These are phyloP conservation scores for Plumapathes pennacea DNA, from an alignment of 92 coral and sea anemone species.

Conservation along the genomic window DNA sequence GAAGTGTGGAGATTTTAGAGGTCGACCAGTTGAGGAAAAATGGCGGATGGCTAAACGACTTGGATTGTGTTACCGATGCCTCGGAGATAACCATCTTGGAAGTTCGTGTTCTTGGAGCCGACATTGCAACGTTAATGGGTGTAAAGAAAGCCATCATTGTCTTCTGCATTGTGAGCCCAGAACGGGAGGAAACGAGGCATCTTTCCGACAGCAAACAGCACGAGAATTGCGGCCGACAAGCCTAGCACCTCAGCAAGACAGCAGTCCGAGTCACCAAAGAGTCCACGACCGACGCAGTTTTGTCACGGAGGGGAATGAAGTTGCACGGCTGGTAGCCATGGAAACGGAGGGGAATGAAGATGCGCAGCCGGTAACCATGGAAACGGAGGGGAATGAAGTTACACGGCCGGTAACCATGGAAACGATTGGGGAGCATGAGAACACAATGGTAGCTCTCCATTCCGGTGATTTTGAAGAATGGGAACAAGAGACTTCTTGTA, in stretches of 20 bases:
- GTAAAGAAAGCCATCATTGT: slow-evolving; percentile 19
- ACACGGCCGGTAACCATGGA: slow-evolving; percentile 10
- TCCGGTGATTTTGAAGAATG: slow-evolving; percentile 50
- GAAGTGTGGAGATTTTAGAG: slow-evolving; percentile 39
- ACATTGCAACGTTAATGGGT: slow-evolving; percentile 7
- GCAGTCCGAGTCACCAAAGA: too few species aligned
- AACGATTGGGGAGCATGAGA: slow-evolving; percentile 31
- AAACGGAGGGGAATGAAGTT: slow-evolving; percentile 6
- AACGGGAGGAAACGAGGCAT: too few species aligned
- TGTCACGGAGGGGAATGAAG: too few species aligned
- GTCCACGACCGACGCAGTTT: too few species aligned
- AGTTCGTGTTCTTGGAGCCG: slow-evolving; percentile 11
- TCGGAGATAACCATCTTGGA: slow-evolving; percentile 22
- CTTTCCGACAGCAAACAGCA: too few species aligned
- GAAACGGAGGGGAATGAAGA: slow-evolving; percentile 1
- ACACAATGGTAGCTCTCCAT: slow-evolving; percentile 33
- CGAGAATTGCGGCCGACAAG: too few species aligned
- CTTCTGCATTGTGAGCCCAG: slow-evolving; percentile 10
- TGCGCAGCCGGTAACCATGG: slow-evolving; percentile 5
- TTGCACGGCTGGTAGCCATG: too few species aligned
- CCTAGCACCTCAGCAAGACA: too few species aligned
- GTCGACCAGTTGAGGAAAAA: slow-evolving; percentile 30
- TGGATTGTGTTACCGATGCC: slow-evolving; percentile 40
- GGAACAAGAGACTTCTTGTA: slow-evolving; percentile 30
- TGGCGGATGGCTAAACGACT: slow-evolving; percentile 27